Evolutionary conservation across 2,888 invertebrate genomes (phyloP).

Genomic region (Emesis furor): DNA sequence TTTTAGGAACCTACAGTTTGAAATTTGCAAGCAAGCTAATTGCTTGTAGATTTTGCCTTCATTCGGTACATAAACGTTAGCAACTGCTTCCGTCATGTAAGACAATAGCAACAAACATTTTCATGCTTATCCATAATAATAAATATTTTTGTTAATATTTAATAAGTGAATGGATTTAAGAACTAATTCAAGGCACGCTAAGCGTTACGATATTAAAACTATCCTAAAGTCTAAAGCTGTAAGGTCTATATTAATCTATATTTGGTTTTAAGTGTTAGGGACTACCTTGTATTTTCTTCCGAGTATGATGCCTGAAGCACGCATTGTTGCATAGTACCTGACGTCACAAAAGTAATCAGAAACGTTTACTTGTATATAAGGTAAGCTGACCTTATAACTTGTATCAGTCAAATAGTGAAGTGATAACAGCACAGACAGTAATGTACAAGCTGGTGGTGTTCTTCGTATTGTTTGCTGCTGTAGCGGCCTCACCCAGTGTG

Average conservation of each 20-base stretch:
- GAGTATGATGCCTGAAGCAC: conserved; percentile 72
- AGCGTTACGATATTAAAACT: conserved; percentile 34
- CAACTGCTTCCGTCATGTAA: too few species aligned
- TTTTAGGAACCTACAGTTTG: too few species aligned
- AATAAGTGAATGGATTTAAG: too few species aligned
- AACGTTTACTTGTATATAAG: conserved; percentile 83
- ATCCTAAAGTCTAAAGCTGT: conserved; percentile 76
- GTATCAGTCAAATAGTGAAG: conserved; percentile 84
- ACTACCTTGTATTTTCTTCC: conserved; percentile 72
- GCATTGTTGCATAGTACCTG: conserved; percentile 74
- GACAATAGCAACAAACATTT: too few species aligned
- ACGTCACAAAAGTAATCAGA: conserved; percentile 81
- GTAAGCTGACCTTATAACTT: conserved; percentile 80
- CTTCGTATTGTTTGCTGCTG: conserved; percentile 92
- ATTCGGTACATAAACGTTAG: too few species aligned
- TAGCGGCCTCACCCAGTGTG: conserved; percentile 88
- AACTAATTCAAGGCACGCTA: not conserved
- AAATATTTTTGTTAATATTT: too few species aligned
- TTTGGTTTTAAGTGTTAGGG: conserved; percentile 76
- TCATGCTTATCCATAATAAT: too few species aligned
- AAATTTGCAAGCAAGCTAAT: too few species aligned
- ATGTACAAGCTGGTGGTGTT: conserved; percentile 93
- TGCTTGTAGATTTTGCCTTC: too few species aligned
- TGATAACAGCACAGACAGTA: conserved; percentile 90
- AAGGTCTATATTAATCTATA: conserved; percentile 43